Conservation (phyloP, 2,113 vertebrate species). For the Fregata magnificens region DNA sequence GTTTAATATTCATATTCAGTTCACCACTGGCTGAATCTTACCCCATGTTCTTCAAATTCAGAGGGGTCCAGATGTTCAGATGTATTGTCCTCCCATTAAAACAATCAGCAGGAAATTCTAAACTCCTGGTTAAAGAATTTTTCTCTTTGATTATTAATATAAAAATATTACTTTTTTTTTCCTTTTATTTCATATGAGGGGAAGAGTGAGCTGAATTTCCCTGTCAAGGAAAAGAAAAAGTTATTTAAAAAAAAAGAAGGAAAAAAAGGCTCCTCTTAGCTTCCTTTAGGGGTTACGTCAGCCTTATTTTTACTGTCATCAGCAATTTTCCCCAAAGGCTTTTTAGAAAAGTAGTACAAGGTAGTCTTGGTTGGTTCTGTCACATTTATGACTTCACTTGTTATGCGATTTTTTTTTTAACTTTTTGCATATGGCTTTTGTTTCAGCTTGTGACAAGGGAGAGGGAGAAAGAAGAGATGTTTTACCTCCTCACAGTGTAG, state of each 20-base stretch:
- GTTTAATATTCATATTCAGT: not conserved
- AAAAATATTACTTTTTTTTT: not conserved
- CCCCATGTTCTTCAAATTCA: not conserved
- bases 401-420: conserved; percentile 14
- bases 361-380: not conserved
- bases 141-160: not conserved
- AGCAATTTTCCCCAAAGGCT: not conserved
- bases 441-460: not conserved
- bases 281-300: not conserved
- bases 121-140: not conserved
- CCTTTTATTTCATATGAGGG: not conserved
- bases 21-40: not conserved
- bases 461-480: not conserved
- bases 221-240: not conserved
- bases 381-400: not conserved
- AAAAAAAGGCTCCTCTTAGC: not conserved
- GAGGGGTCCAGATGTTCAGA: not conserved
- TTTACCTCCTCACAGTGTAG: not conserved
- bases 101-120: not conserved
- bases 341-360: not conserved
- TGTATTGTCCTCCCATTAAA: not conserved
- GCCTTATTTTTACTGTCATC: not conserved
- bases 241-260: not conserved
- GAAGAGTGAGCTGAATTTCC: not conserved
- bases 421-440: not conserved